A percentile compares a stretch with the other conserved stretches of the same genome.
Conservation (phyloP, 2,113 vertebrate genomes). For the Tinamus guttatus region DNA sequence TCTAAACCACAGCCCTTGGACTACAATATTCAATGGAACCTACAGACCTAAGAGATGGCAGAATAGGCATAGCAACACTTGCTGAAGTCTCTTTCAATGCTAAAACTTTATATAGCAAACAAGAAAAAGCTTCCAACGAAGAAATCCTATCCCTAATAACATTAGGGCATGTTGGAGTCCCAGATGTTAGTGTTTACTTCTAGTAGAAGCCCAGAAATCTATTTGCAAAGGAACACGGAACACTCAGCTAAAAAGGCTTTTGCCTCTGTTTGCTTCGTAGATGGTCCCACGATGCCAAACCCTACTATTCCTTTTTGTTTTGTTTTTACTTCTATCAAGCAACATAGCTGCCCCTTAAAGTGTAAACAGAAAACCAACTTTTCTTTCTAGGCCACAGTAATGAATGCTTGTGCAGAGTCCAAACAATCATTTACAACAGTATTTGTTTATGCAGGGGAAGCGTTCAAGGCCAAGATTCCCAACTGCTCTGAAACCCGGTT, state of each 20-base stretch:
- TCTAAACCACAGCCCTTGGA: background rate
- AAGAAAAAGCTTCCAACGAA: background rate
- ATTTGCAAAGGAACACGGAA: background rate
- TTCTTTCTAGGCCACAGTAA: background rate
- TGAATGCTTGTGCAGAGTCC: background rate
- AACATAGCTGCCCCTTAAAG: background rate
- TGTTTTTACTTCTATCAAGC: background rate
- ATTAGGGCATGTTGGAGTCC: background rate
- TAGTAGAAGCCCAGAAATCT: accelerated
- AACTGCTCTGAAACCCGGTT: background rate
- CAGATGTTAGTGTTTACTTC: background rate
- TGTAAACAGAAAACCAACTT: background rate
- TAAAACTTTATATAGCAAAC: background rate
- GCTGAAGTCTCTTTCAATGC: background rate
- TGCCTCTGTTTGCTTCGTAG: background rate
- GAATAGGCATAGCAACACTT: background rate
- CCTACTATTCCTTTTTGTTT: background rate
- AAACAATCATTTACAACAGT: background rate
- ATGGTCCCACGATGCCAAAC: background rate
- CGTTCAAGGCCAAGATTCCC: background rate
- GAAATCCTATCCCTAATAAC: background rate
- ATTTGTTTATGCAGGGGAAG: background rate
- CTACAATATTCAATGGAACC: background rate
- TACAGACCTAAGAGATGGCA: accelerated
- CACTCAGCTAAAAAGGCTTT: background rate